Evolutionary conservation across 2,888 invertebrate species (phyloP).

Genomic region (Cheilosia grossa): DNA sequence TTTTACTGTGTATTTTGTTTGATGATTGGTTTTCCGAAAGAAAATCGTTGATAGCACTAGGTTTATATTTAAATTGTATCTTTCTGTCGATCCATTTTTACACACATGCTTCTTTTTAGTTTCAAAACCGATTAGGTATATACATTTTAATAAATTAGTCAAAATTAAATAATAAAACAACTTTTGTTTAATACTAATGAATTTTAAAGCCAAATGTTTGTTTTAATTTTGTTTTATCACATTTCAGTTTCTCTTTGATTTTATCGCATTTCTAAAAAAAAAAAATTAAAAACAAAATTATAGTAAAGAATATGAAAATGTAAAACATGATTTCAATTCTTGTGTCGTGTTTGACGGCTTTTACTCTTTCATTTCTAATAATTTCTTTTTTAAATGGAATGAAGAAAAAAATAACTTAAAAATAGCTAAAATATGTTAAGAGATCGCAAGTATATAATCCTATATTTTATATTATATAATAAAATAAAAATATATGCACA

Average conservation of each 20-base stretch:
- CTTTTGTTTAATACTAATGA: conserved; percentile 68
- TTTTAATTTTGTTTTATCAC: conserved; percentile 73
- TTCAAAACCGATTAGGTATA: conserved; percentile 40
- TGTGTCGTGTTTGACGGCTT: conserved; percentile 66
- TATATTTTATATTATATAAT: conserved; percentile 59
- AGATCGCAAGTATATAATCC: conserved; percentile 72
- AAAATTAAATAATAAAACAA: conserved; percentile 58
- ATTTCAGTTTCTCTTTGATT: conserved; percentile 75
- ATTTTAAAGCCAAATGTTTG: conserved; percentile 66
- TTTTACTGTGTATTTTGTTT: conserved; percentile 16
- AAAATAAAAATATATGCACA: conserved; percentile 65
- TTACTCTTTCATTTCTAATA: conserved; percentile 33
- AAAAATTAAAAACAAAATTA: conserved; percentile 56
- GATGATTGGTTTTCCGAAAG: conserved; percentile 6
- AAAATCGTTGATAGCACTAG: conserved; percentile 70
- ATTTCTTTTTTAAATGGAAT: conserved; percentile 69
- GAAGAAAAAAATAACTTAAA: conserved; percentile 74
- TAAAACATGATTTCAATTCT: conserved; percentile 51
- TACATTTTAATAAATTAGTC: conserved; percentile 63
- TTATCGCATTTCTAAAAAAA: conserved; percentile 67
- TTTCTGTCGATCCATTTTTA: conserved; percentile 31
- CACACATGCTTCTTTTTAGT: conserved; percentile 16
- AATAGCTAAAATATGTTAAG: conserved; percentile 74
- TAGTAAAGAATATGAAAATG: conserved; percentile 57
- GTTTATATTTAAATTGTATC: conserved; percentile 33